phyloP scores from a whole-genome alignment of 2,113 vertebrate species.

The Indicator indicator region DNA sequence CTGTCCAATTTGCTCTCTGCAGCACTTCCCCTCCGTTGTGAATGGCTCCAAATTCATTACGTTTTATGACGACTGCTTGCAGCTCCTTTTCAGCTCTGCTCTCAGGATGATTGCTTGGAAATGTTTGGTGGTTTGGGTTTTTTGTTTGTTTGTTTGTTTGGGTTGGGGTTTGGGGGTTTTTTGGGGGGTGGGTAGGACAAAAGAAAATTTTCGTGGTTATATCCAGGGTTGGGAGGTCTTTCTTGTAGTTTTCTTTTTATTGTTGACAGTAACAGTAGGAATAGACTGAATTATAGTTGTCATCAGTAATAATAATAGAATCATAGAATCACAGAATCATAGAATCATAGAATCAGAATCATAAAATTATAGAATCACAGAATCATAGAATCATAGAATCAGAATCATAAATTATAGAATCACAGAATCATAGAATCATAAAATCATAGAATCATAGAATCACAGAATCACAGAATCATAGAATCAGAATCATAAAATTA shows the following conservation, averaged over 20 bases:
- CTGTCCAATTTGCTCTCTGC: constrained; percentile 63
- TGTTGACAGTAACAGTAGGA: background rate
- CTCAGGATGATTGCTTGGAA: constrained; percentile 43
- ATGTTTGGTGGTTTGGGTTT: background rate
- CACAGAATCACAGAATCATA: no score
- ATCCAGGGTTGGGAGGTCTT: background rate
- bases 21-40: constrained; percentile 61
- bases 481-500: no score
- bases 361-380: no score
- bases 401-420: no score
- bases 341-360: no score
- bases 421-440: no score
- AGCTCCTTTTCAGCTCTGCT: constrained; percentile 38
- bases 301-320: background rate
- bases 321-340: no score
- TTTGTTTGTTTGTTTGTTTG: no score
- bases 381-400: no score
- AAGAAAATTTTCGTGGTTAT: constrained; percentile 16
- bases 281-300: background rate
- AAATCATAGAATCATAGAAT: no score
- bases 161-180: no score
- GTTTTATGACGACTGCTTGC: constrained; percentile 42
- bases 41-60: constrained; percentile 70
- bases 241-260: background rate
- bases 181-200: background rate